Conservation (phyloP, 2,888 invertebrate species). For the Gonocerus acuteangulatus region DNA sequence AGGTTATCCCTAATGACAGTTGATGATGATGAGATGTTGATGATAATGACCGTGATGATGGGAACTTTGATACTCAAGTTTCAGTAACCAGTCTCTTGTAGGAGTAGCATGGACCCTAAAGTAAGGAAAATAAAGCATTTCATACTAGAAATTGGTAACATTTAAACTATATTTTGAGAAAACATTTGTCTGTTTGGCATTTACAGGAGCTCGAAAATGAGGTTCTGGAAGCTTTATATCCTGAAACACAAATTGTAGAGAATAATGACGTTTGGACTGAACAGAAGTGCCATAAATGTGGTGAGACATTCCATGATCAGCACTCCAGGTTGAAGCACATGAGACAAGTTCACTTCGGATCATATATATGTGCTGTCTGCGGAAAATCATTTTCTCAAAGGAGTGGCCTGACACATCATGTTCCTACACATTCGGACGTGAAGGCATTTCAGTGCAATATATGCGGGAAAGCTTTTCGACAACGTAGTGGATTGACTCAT, state of each 20-base stretch:
- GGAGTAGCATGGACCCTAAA: conserved; percentile 9
- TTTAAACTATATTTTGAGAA: no score
- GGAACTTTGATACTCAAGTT: neutral
- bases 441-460: conserved; percentile 26
- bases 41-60: conserved; percentile 13
- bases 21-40: conserved; percentile 4
- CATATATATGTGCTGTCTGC: conserved; percentile 18
- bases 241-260: conserved; percentile 26
- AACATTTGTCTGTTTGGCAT: no score
- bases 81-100: neutral
- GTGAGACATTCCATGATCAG: conserved; percentile 22
- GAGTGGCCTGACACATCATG: conserved; percentile 26
- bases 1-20: conserved; percentile 22
- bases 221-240: conserved; percentile 24
- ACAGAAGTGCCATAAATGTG: conserved; percentile 21
- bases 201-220: conserved; percentile 17
- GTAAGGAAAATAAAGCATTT: no score
- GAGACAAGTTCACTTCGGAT: conserved; percentile 7
- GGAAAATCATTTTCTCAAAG: conserved; percentile 26
- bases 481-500: conserved; percentile 26
- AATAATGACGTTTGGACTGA: conserved; percentile 16
- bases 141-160: no score
- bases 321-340: conserved; percentile 15
- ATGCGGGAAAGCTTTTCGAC: conserved; percentile 27
- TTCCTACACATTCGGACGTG: conserved; percentile 23